Base-by-base conservation (phyloP, 2,797 vertebrate species). In the Bufotes viridis region DNA sequence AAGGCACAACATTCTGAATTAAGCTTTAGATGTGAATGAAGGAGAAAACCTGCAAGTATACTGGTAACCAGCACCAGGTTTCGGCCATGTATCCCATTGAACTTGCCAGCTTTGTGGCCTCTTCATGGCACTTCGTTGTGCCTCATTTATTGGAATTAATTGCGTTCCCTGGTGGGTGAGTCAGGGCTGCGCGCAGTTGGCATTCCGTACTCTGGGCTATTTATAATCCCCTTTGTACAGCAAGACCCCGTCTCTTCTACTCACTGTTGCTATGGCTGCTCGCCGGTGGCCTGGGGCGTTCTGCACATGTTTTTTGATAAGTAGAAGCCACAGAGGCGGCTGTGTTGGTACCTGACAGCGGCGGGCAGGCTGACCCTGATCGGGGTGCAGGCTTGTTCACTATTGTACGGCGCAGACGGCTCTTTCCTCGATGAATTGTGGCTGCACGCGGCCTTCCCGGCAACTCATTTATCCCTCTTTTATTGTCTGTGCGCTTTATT, bases 261-360 rank as follows among this genome's bases (percentile, higher is more conserved):
- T 91, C 91, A 91, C 90, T 91, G 95, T 95, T 95, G 91, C 95
- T 92, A 94, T 94, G 94, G 92, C 92, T 92, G 90, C 94, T 93
- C 89, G 94, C 94, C 92, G 92, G 94, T 94, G 94, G 91, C 90
- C 91, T 90, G 91, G 87, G 76, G 87, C 29, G 22, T 60, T 84
- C 53, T 29, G 49, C 72, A 20, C 61, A 58, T 58, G 72, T 29
- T 88, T 84, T 67, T 22, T 4, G 53, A 2, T 9, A 65, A 51
- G 26, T 20, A 76, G 29, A 60, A 55, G 11, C 53, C 60, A 42
- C 42, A 7, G 29, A 75, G 51, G 24, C 2, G 20, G 17, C 26
- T 12, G 20, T 53, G 24, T 15, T 4, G 22, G 29, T 53, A 85
- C 82, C 69, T 84, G 70, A 74, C 26, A 42, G 42, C 42, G 13